Percentiles rank a stretch among this genome's conserved stretches.
Conservation (phyloP, 2,113 vertebrate genomes). For the Morone chrysops region DNA sequence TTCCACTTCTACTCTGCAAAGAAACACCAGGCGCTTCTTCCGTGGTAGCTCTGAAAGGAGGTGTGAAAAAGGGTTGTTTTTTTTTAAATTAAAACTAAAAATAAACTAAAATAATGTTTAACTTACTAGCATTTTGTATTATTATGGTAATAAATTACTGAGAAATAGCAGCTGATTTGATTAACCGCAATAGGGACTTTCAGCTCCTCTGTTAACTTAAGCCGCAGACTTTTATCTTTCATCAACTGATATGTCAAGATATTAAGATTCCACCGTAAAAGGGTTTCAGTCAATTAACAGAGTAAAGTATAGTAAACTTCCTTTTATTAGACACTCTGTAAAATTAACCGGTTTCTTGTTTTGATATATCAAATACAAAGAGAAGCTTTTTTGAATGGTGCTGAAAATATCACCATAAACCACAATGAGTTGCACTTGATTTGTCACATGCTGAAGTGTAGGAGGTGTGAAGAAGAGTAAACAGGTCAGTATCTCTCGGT, state of each 20-base stretch:
- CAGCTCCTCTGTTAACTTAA: background rate
- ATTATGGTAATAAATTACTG: background rate
- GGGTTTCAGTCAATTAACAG: background rate
- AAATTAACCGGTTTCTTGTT: conserved; percentile 33
- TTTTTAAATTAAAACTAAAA: background rate
- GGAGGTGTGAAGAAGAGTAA: conserved; percentile 25
- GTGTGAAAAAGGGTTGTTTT: background rate
- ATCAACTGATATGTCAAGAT: background rate
- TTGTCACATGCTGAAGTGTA: conserved; percentile 39
- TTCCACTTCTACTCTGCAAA: conserved; percentile 81
- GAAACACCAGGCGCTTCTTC: conserved; percentile 78
- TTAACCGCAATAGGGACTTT: conserved; percentile 13
- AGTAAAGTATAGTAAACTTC: conserved; percentile 33
- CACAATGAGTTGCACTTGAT: conserved; percentile 18
- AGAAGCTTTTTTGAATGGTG: background rate
- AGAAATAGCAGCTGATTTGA: background rate
- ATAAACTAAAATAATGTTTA: background rate
- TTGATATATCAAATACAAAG: background rate
- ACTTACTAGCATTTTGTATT: background rate
- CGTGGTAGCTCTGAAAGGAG: conserved; percentile 78
- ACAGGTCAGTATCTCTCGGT: background rate
- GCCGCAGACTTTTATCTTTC: background rate
- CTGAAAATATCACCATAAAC: conserved; percentile 34
- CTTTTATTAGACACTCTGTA: conserved; percentile 1
- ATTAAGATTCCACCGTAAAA: background rate